Conservation (phyloP, 2,113 vertebrate species). For the Brienomyrus brachyistius region DNA sequence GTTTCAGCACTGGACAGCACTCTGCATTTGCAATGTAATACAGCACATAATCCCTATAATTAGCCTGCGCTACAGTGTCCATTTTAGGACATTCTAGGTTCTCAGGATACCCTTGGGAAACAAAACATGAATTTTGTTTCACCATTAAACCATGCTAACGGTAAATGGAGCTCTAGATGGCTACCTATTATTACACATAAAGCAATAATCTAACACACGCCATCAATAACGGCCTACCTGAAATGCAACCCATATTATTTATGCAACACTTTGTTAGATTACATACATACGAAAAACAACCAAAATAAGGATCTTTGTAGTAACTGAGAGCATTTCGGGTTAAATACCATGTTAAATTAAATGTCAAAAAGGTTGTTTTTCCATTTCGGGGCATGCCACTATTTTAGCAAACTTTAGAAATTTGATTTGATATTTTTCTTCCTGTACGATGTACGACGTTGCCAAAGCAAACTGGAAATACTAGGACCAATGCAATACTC, state of each 20-base stretch:
- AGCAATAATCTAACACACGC: background rate
- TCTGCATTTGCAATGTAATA: background rate
- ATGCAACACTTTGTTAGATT: background rate
- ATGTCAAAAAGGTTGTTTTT: background rate
- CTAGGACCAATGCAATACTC: background rate
- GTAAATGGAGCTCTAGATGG: background rate
- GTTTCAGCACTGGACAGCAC: slow-evolving; percentile 19
- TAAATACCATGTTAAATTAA: background rate
- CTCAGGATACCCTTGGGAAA: background rate
- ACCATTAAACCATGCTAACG: background rate
- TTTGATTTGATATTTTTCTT: background rate
- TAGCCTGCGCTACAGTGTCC: background rate
- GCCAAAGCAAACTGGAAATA: background rate
- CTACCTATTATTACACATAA: background rate
- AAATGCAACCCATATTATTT: background rate
- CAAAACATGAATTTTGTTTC: background rate
- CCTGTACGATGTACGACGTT: background rate
- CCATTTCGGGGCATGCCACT: background rate
- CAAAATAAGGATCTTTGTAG: background rate
- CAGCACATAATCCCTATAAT: background rate
- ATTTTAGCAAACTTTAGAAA: background rate
- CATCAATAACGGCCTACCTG: background rate
- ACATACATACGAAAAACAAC: background rate
- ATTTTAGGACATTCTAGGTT: background rate
- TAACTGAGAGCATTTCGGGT: background rate